Percentiles rank a stretch among this genome's conserved stretches.
phyloP scores from a whole-genome alignment of 1,140 invertebrate genomes.

The Drosophila rufa region DNA sequence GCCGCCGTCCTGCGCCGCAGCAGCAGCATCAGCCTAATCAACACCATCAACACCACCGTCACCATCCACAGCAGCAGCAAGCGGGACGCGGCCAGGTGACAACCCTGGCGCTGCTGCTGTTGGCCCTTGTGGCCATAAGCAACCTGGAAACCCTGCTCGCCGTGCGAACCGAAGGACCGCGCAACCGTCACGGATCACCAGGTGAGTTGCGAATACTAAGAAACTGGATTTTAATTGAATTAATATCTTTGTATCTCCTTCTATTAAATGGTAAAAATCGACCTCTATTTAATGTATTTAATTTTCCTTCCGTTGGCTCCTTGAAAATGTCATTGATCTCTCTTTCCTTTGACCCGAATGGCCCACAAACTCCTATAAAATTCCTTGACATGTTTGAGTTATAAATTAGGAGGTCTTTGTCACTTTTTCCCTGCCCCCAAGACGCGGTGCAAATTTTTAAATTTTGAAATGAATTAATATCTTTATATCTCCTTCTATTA shows the following conservation, averaged over 20 bases:
- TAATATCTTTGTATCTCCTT: too few species aligned
- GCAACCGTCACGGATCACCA: constrained; percentile 65
- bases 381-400: constrained; percentile 30
- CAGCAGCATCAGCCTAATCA: constrained; percentile 3
- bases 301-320: background rate
- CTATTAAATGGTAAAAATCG: too few species aligned
- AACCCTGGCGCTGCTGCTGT: constrained; percentile 55
- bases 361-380: constrained; percentile 1
- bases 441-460: background rate
- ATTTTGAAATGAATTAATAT: too few species aligned
- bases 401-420: constrained; percentile 38
- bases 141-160: constrained; percentile 70
- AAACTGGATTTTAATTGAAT: too few species aligned
- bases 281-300: background rate
- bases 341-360: background rate
- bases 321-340: constrained; percentile 36
- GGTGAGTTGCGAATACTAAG: constrained; percentile 43
- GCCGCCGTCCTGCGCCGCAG: constrained; percentile 9
- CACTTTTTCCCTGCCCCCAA: constrained; percentile 16
- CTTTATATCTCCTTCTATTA: too few species aligned
- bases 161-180: constrained; percentile 50
- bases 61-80: constrained; percentile 8
- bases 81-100: constrained; percentile 40
- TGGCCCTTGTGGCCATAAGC: constrained; percentile 63
- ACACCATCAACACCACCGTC: constrained; percentile 14